A percentile compares a stretch with the other conserved stretches of the same genome.
phyloP scores from a whole-genome alignment of 2,113 vertebrate genomes.

The Smithornis capensis region DNA sequence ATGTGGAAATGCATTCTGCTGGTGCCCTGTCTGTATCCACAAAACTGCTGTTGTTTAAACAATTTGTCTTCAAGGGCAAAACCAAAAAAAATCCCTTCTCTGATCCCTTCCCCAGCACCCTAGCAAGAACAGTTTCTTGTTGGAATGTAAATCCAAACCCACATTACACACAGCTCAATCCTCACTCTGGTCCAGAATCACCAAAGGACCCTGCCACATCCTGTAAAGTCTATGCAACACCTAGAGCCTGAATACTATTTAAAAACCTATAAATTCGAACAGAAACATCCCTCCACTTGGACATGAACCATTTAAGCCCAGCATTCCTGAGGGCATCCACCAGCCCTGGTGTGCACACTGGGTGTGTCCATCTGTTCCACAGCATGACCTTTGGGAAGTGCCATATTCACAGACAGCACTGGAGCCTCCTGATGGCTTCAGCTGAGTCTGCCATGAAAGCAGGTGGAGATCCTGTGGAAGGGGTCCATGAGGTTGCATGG shows the following conservation, averaged over 20 bases:
- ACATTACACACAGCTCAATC: not conserved
- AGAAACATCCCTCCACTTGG: not conserved
- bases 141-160: not conserved
- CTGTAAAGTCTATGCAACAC: not conserved
- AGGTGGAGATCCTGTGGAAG: not conserved
- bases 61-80: not conserved
- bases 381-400: not conserved
- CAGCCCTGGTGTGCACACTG: rapidly evolving
- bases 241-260: not conserved
- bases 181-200: not conserved
- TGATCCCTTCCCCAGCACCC: not conserved
- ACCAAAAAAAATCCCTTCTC: not conserved
- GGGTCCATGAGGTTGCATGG: rapidly evolving
- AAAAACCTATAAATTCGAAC: not conserved
- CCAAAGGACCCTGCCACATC: not conserved
- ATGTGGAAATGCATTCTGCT: not conserved
- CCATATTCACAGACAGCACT: rapidly evolving
- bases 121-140: not conserved
- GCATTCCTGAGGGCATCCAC: not conserved
- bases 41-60: not conserved
- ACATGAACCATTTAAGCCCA: not conserved
- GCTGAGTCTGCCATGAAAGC: not conserved
- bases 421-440: not conserved
- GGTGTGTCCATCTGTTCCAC: not conserved
- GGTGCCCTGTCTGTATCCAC: not conserved